Evolutionary conservation across 2,797 vertebrate species (phyloP), one percentile per base, ranked within the genome.

Genomic region (Falco columbarius): DNA sequence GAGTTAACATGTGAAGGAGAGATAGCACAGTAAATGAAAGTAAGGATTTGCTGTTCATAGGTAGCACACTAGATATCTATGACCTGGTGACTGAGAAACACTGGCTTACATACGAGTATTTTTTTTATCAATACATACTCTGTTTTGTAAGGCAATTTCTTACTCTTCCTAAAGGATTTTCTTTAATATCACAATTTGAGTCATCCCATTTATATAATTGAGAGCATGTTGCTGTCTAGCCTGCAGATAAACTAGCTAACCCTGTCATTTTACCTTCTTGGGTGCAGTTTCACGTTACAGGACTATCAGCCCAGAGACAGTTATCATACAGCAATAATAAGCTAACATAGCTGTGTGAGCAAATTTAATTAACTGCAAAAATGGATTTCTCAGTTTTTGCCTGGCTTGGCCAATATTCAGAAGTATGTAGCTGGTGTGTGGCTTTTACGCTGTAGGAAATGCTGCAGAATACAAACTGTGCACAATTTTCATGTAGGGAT

Each of bases 361-460:
- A 94, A 86, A 96, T 97, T 95, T 96, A 96, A 98, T 98, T 97
- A 97, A 96, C 90, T 89, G 73, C 63, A 94, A 47, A 84, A 91
- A 89, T 92, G 61, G 46, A 80, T 86, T 95, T 92, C 66, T 91
- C 63, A 8, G 63, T 42, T 81, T 76, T 96, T 93, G 32, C 62
- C 79, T 88, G 59, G 12, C 52, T 91, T 95, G 94, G 73, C 76
- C 79, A 73, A 22, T 71, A 81, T 94, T 91, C 85, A 93, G 67
- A 88, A 89, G 38, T 47, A 72, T 72, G 65, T 52, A 70, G 75
- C 59, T 12, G 26, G 26, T 23, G 7, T 61, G 26, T 58, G 30
- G 47, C 22, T 86, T 52, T 49, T 24, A 29, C 59, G 20, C 32
- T 66, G 12, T 29, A 56, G 81, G 47, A 87, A 72, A 73, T 3